A percentile compares a stretch with the other conserved stretches of the same genome.
Evolutionary conservation across 2,888 invertebrate genomes (phyloP).

Genomic region (Crioceris asparagi): DNA sequence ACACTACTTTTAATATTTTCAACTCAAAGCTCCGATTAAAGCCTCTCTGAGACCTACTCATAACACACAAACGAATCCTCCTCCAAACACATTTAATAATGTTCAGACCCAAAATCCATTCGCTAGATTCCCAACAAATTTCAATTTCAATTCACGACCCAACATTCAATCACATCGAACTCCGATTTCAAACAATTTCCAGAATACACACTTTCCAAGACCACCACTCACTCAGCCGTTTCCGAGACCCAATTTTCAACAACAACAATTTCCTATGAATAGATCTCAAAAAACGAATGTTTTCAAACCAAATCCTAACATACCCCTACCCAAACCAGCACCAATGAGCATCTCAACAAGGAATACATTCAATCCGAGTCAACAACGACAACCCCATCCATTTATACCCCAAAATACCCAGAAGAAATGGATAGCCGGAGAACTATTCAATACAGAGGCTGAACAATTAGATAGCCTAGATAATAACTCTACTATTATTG

Average conservation of each 20-base stretch:
- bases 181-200: no score
- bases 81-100: neutral
- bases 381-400: no score
- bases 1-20: conserved; percentile 3
- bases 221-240: neutral
- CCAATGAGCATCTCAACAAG: conserved; percentile 4
- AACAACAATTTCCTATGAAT: conserved; percentile 2
- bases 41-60: neutral
- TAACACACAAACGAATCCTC: no score
- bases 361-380: conserved; percentile 2
- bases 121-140: no score
- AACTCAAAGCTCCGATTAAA: no score
- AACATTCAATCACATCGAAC: conserved; percentile 2
- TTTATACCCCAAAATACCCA: no score
- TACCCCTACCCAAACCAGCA: neutral
- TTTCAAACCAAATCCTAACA: neutral
- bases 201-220: neutral
- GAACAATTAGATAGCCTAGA: no score
- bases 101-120: no score
- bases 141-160: neutral
- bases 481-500: no score
- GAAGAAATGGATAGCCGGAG: neutral
- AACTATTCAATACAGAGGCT: neutral
- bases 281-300: neutral
- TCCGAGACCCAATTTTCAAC: neutral